These are phyloP conservation scores for Nephotettix cincticeps DNA, from an alignment of 1,140 invertebrate species.

Conservation along the genomic window DNA sequence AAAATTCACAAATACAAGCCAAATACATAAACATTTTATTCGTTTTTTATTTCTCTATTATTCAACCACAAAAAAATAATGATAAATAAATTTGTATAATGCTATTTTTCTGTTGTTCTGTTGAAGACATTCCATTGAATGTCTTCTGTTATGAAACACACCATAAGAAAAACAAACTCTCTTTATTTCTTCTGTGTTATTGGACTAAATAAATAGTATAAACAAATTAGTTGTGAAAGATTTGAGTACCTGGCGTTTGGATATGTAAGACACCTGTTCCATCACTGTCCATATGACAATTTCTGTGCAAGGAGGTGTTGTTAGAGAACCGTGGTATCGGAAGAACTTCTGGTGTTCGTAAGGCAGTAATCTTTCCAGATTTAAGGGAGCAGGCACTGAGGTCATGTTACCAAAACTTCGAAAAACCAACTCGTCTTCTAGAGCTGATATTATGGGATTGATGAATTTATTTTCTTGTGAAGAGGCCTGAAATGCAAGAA, in stretches of 20 bases:
- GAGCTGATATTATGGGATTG: background rate
- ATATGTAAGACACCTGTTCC: slow-evolving; percentile 57
- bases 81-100: background rate
- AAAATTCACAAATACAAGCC: too few relatives aligned
- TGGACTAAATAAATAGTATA: background rate
- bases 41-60: too few relatives aligned
- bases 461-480: background rate
- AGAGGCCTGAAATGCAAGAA: background rate
- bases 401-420: background rate
- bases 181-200: background rate
- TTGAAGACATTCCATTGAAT: background rate
- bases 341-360: slow-evolving; percentile 56
- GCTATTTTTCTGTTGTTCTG: background rate
- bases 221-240: background rate
- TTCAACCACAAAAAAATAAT: background rate
- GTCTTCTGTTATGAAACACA: background rate
- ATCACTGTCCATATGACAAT: slow-evolving; percentile 73
- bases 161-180: background rate
- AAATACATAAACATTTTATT: too few relatives aligned
- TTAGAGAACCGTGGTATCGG: slow-evolving; percentile 71
- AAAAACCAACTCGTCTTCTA: background rate
- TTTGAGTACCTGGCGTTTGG: slow-evolving; percentile 56
- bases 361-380: slow-evolving; percentile 53
- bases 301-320: slow-evolving; percentile 72
- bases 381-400: slow-evolving; percentile 40